Evolutionary conservation across 2,113 vertebrate genomes (phyloP), one percentile per base, ranked within the genome.

Genomic region (Lathamus discolor): DNA sequence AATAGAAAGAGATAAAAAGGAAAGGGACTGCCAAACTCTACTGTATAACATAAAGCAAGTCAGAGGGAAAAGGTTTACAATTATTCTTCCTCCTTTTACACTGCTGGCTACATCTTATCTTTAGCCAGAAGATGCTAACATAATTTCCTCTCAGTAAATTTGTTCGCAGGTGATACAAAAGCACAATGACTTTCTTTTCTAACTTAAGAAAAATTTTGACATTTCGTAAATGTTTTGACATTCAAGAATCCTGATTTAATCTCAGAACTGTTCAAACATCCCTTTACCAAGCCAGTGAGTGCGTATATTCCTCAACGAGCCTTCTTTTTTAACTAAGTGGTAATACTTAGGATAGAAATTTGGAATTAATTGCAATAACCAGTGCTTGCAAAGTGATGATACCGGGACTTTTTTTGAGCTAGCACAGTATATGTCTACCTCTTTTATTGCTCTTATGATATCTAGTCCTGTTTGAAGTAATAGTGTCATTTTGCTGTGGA

Each of bases 11-110:
- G 90, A 94, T 83, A 83, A 94, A 91, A 90, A 78, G 76, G n/a
- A 87, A 90, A 86, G 29, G 19, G 33, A 46, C 70, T 94, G 90
- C 87, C 88, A 95, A 49, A 85, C 25, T 86, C 46, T 31, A 43
- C 69, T 83, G 61, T 85, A 41, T 70, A 78, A 80, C 33, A 3
- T 96, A 86, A 97, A 92, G 61, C 4, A 1, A 92, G 33, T 57
- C 86, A 84, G 57, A 86, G 51, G 63, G 70, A 92, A 86, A 92
- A 66, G 35, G 23, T 77, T 95, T 92, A 27, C 77, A 66, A 83
- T 95, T 96, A 92, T 95, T 92, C 82, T 88, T 62, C 68, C 92
- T 96, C 82, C 82, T 87, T 86, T 86, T 92, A 44, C 5, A 3
- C 73, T 88, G 52, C 79, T 92, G 44, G 27, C 52, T 91, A 55